Evolutionary conservation across 2,797 vertebrate species (phyloP).

Genomic region (Threskiornis aethiopicus): DNA sequence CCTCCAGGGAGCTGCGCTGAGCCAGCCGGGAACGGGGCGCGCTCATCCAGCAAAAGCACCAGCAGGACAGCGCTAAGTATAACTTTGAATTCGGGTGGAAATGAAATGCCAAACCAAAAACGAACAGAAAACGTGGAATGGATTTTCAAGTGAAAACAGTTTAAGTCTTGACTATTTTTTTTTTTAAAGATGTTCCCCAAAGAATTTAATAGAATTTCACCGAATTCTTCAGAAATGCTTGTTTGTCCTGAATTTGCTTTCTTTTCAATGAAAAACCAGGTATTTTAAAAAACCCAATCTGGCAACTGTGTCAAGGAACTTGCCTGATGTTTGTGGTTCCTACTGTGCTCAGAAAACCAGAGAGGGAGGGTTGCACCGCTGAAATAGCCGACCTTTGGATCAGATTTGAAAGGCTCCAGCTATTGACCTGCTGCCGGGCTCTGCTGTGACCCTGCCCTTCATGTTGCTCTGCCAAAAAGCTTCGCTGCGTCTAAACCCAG

Average conservation of each 20-base stretch:
- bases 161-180: background rate
- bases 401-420: background rate
- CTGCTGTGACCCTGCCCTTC: background rate
- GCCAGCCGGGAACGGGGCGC: rapidly evolving
- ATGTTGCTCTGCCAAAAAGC: background rate
- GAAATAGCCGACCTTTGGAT: background rate
- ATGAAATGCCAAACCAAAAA: background rate
- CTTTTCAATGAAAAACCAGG: background rate
- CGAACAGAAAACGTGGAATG: background rate
- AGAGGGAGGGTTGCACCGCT: background rate
- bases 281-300: background rate
- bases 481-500: background rate
- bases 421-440: rapidly evolving
- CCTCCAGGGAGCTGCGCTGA: background rate
- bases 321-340: background rate
- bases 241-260: background rate
- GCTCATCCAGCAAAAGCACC: background rate
- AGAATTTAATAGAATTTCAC: background rate
- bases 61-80: background rate
- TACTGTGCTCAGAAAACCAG: background rate
- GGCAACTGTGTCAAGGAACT: background rate
- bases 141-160: background rate
- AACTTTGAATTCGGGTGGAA: background rate
- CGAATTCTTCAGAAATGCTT: background rate
- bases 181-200: rapidly evolving